Evolutionary conservation across 2,113 vertebrate species (phyloP).

Genomic region (Atlantisia rogersi): DNA sequence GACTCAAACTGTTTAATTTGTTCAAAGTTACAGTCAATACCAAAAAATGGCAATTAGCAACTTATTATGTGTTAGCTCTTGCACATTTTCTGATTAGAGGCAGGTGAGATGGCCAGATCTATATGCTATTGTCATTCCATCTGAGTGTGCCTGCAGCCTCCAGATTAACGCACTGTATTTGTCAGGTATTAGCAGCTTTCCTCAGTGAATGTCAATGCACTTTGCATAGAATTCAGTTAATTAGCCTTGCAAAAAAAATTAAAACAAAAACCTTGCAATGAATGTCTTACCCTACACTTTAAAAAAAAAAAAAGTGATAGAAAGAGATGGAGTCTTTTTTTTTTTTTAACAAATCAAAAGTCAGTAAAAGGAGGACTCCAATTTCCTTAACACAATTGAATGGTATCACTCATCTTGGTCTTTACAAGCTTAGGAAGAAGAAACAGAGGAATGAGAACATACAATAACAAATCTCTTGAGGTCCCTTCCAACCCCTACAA

Average conservation of each 20-base stretch:
- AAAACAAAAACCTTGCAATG: not conserved
- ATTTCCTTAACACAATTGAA: not conserved
- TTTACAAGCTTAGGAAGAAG: not conserved
- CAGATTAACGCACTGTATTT: not conserved
- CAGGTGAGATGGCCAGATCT: not conserved
- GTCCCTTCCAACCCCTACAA: too few relatives aligned
- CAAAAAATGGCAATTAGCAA: not conserved
- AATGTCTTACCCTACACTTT: not conserved
- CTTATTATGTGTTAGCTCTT: not conserved
- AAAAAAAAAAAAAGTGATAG: not conserved
- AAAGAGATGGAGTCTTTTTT: not conserved
- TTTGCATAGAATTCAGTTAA: not conserved
- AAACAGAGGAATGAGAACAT: not conserved
- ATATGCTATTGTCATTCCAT: not conserved
- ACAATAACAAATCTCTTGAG: not conserved
- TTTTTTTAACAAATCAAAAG: not conserved
- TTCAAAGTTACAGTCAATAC: not conserved
- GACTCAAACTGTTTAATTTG: not conserved
- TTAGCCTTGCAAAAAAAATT: not conserved
- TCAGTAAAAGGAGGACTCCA: not conserved
- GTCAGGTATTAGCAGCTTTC: not conserved
- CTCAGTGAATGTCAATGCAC: not conserved
- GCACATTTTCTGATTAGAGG: not conserved
- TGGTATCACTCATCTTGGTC: not conserved
- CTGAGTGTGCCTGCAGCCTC: not conserved